Conservation (phyloP, 2,797 vertebrate species). For the Aplochiton taeniatus region DNA sequence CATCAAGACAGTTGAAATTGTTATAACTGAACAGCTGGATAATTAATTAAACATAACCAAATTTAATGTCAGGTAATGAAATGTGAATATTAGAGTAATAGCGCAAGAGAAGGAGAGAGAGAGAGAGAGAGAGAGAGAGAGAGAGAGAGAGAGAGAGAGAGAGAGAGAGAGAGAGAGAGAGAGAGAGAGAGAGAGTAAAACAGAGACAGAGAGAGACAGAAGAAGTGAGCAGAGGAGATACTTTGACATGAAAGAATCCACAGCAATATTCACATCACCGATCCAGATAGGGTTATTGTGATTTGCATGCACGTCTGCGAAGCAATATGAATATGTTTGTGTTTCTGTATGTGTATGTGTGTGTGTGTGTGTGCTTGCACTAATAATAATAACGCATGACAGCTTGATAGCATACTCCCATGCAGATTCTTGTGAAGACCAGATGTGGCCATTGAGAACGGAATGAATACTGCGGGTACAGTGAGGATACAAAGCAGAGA, state of each 20-base stretch:
- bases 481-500: background rate
- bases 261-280: no score
- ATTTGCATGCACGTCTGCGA: background rate
- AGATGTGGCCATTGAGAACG: no score
- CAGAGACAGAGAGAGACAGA: background rate
- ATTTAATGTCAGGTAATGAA: no score
- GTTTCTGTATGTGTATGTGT: background rate
- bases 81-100: no score
- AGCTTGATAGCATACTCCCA: no score
- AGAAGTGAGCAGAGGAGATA: background rate
- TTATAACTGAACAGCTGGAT: no score
- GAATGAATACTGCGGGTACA: background rate
- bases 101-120: background rate
- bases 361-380: slow-evolving; percentile 1
- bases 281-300: no score
- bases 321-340: background rate
- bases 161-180: background rate
- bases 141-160: background rate
- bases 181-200: background rate
- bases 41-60: no score
- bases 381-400: background rate
- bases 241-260: no score
- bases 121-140: background rate
- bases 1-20: no score
- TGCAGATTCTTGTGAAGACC: no score